phyloP scores from a whole-genome alignment of 2,797 vertebrate genomes.

The Notamacropus eugenii region DNA sequence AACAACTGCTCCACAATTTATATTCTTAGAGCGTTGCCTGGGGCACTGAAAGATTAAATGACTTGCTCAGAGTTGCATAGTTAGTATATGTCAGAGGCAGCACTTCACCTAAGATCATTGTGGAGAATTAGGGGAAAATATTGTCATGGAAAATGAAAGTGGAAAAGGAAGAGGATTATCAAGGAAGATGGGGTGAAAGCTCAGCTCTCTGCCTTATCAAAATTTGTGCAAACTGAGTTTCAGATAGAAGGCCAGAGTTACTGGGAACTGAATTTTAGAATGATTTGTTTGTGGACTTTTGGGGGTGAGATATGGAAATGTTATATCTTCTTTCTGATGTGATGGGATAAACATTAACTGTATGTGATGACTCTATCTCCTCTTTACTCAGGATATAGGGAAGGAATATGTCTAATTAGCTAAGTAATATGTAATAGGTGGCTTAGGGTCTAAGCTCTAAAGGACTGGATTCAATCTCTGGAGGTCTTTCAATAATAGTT shows the following conservation, averaged over 20 bases:
- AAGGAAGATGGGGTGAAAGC: neutral
- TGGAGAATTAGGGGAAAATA: neutral
- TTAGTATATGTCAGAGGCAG: neutral
- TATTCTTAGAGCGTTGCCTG: neutral
- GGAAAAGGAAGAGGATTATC: neutral
- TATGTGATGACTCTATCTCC: neutral
- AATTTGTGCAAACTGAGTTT: neutral
- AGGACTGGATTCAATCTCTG: neutral
- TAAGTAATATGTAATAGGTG: neutral
- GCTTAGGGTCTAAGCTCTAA: neutral
- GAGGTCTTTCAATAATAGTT: neutral
- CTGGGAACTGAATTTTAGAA: neutral
- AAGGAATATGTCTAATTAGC: neutral
- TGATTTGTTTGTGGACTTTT: neutral
- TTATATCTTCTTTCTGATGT: neutral
- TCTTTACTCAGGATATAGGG: neutral
- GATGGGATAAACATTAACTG: neutral
- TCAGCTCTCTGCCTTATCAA: neutral
- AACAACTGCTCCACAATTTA: neutral
- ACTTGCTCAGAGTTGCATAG: neutral
- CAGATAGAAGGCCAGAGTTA: neutral
- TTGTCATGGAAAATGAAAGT: neutral
- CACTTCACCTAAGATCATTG: neutral
- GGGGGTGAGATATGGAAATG: neutral
- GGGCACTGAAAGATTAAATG: neutral